These are phyloP conservation scores for Amblyjoppa proteus DNA, from an alignment of 2,888 invertebrate species.

Conservation along the genomic window DNA sequence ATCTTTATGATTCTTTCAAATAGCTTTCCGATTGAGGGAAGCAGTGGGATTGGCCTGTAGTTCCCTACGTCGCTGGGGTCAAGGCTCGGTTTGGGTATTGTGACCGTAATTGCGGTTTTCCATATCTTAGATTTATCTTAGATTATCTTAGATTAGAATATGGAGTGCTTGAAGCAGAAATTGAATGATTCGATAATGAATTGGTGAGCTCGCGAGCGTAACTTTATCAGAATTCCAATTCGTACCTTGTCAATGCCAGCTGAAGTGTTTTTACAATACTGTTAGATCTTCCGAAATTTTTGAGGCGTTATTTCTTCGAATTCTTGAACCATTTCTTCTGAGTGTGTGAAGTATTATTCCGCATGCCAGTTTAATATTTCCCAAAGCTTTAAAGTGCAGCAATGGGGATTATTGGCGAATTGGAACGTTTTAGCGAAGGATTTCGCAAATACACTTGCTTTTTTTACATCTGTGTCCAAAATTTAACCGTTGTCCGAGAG, in stretches of 20 bases:
- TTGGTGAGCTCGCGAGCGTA: background rate
- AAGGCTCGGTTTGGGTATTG: slow-evolving; percentile 40
- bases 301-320: background rate
- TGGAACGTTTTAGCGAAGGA: background rate
- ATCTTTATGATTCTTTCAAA: slow-evolving; percentile 38
- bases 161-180: slow-evolving; percentile 12
- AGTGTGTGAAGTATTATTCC: background rate
- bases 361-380: slow-evolving; percentile 9
- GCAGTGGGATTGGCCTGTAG: slow-evolving; percentile 46
- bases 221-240: slow-evolving; percentile 15
- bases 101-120: slow-evolving; percentile 25
- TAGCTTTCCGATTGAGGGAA: slow-evolving; percentile 40
- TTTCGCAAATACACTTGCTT: slow-evolving; percentile 8
- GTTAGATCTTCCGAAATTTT: background rate
- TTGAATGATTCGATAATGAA: slow-evolving; percentile 31
- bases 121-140: background rate
- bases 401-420: background rate
- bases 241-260: slow-evolving; percentile 29
- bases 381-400: background rate
- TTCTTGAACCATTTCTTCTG: background rate
- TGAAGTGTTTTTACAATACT: slow-evolving; percentile 18
- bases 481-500: background rate
- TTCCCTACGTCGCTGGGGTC: slow-evolving; percentile 11
- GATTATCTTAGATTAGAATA: background rate
- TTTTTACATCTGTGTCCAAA: slow-evolving; percentile 3